phyloP scores from a whole-genome alignment of 2,888 invertebrate species.

The Hypena proboscidalis region DNA sequence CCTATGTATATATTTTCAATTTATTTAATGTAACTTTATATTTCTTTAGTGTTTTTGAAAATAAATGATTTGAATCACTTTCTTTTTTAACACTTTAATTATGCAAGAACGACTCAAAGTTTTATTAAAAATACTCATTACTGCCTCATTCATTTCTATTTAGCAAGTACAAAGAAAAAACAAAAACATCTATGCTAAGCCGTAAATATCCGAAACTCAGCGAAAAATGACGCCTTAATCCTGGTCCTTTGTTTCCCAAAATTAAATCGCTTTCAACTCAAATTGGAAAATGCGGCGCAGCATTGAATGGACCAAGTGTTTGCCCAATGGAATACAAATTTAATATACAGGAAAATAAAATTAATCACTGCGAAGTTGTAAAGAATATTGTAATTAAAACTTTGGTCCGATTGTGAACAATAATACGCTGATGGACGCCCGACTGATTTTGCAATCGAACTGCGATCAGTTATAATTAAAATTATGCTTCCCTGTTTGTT shows the following conservation, averaged over 20 bases:
- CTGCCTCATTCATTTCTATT: constrained; percentile 9
- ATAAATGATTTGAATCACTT: no score
- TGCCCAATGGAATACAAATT: constrained; percentile 42
- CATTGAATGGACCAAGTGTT: constrained; percentile 37
- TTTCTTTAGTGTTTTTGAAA: no score
- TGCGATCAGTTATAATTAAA: background rate
- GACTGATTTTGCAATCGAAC: constrained; percentile 13
- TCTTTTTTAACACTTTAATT: no score
- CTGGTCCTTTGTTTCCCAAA: constrained; percentile 69
- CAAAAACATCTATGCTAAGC: constrained; percentile 36
- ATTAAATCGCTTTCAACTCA: constrained; percentile 71
- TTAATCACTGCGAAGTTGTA: constrained; percentile 24
- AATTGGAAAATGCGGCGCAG: constrained; percentile 63
- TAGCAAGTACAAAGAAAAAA: constrained; percentile 16
- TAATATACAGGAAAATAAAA: constrained; percentile 39
- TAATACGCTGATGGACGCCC: no score
- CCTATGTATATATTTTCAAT: no score
- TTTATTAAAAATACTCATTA: background rate
- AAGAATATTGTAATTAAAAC: constrained; percentile 22
- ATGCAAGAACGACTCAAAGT: background rate
- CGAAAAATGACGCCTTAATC: constrained; percentile 63
- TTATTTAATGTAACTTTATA: no score
- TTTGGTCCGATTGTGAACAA: constrained; percentile 14
- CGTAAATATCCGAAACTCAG: constrained; percentile 34
- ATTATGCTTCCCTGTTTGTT: no score